Evolutionary conservation across 2,113 vertebrate species (phyloP).

Genomic region (Nerophis ophidion): DNA sequence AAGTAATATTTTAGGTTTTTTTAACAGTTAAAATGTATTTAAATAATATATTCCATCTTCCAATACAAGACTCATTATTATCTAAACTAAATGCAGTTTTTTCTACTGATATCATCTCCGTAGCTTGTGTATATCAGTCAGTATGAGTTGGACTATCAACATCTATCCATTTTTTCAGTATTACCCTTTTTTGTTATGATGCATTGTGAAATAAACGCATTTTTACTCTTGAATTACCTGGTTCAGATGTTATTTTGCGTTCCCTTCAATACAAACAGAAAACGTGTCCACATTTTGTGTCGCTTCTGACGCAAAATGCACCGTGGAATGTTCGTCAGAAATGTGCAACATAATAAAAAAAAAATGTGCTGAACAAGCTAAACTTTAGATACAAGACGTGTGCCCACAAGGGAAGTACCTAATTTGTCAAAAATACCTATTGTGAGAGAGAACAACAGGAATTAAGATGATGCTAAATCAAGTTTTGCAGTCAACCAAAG

Average conservation of each 20-base stretch:
- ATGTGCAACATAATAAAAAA: slow-evolving; percentile 34
- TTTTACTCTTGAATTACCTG: slow-evolving; percentile 9
- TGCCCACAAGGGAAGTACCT: slow-evolving; percentile 23
- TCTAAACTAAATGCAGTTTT: too few relatives aligned
- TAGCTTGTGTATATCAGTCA: too few relatives aligned
- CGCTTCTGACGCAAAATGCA: not conserved
- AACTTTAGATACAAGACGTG: slow-evolving; percentile 26
- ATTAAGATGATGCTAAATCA: slow-evolving; percentile 17
- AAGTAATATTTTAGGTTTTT: too few relatives aligned
- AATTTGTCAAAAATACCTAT: slow-evolving; percentile 28
- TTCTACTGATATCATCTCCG: too few relatives aligned
- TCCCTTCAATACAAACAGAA: slow-evolving; percentile 21
- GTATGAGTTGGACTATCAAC: too few relatives aligned
- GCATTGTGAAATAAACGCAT: too few relatives aligned
- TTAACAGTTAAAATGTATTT: too few relatives aligned
- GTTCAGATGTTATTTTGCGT: slow-evolving; percentile 33
- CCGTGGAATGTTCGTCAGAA: too few relatives aligned
- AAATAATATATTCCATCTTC: too few relatives aligned
- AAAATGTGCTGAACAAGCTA: slow-evolving; percentile 34
- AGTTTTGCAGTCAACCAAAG: not conserved
- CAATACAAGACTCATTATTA: too few relatives aligned
- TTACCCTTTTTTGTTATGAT: too few relatives aligned
- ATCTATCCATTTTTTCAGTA: too few relatives aligned
- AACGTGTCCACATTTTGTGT: slow-evolving; percentile 30
- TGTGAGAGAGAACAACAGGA: slow-evolving; percentile 22